These are phyloP conservation scores for Rhinichthys klamathensis DNA, from an alignment of 2,113 vertebrate genomes.

Conservation along the genomic window DNA sequence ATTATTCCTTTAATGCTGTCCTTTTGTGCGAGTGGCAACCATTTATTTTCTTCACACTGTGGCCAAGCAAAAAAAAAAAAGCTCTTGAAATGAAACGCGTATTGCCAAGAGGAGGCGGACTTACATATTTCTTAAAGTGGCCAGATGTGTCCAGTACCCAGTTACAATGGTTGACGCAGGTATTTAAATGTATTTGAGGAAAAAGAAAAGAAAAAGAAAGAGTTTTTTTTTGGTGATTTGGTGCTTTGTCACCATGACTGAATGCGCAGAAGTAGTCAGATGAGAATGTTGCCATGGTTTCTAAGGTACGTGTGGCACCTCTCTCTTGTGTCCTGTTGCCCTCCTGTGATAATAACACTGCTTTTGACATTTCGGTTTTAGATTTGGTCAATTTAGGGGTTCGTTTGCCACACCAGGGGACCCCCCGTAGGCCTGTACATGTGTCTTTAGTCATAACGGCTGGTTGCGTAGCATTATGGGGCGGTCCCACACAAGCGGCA, in stretches of 20 bases:
- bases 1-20: background rate
- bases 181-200: background rate
- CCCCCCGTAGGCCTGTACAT: conserved; percentile 35
- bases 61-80: background rate
- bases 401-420: conserved; percentile 40
- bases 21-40: background rate
- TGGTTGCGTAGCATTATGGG: conserved; percentile 1
- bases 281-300: conserved; percentile 77
- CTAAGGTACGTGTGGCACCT: conserved; percentile 49
- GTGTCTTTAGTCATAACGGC: conserved; percentile 42
- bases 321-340: conserved; percentile 42
- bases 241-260: conserved; percentile 66
- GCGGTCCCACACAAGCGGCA: background rate
- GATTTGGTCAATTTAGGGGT: conserved; percentile 57
- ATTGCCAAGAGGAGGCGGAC: background rate
- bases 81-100: background rate
- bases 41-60: background rate
- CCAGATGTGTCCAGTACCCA: background rate
- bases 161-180: background rate
- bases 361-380: conserved; percentile 55
- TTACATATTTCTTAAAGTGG: background rate
- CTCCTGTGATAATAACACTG: conserved; percentile 56
- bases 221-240: background rate
- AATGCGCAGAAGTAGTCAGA: conserved; percentile 72
- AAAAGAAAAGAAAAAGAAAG: background rate